A percentile compares a stretch with the other conserved stretches of the same genome.
Evolutionary conservation across 2,113 vertebrate species (phyloP).

Genomic region (Garra rufa): DNA sequence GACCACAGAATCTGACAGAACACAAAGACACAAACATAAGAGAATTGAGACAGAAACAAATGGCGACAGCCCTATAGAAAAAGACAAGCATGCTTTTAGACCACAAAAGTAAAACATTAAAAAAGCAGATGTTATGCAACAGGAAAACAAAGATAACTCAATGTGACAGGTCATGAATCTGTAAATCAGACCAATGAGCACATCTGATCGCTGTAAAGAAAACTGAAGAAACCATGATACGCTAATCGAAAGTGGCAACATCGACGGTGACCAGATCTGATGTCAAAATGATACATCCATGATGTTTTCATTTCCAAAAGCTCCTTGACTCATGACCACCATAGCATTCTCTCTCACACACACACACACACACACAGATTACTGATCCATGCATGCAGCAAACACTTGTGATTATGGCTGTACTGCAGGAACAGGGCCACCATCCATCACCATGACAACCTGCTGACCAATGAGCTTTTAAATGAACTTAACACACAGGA

Average conservation of each 20-base stretch:
- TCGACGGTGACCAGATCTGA: not conserved
- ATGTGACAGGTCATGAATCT: not conserved
- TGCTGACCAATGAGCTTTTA: constrained; percentile 47
- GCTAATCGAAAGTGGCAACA: constrained; percentile 6
- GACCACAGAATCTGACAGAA: constrained; percentile 2
- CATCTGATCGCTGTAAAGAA: not conserved
- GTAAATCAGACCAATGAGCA: not conserved
- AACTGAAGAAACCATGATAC: not conserved
- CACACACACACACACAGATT: not conserved
- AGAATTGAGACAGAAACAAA: not conserved
- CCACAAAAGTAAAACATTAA: constrained; percentile 26
- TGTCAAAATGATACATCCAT: not conserved
- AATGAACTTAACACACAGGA: constrained; percentile 34
- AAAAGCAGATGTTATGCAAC: constrained; percentile 21
- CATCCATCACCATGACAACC: constrained; percentile 44
- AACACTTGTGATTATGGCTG: constrained; percentile 43
- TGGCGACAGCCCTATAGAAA: not conserved
- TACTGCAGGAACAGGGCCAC: constrained; percentile 24
- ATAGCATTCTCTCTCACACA: not conserved
- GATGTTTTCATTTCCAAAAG: constrained; percentile 1
- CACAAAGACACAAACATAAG: not conserved
- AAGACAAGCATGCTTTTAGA: not conserved
- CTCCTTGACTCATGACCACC: not conserved
- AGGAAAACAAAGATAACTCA: not conserved
- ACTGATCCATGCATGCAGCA: constrained; percentile 39